Conservation (phyloP, 2,888 invertebrate species). For the Buathra laborator region DNA sequence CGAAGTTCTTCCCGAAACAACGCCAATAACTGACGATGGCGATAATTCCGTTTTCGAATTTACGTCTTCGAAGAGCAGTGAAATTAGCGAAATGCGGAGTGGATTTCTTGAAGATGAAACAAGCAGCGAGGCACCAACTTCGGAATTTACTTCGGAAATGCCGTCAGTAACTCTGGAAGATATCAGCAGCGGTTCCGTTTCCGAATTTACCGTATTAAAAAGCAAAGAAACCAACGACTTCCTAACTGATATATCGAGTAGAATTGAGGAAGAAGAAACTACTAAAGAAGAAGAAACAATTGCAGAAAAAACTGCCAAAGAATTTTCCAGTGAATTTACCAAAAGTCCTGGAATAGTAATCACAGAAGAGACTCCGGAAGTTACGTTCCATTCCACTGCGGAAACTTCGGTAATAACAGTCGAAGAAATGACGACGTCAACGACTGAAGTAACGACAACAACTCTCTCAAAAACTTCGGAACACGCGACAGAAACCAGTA, state of each 20-base stretch:
- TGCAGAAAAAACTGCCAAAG: background rate
- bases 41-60: background rate
- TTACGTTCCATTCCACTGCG: background rate
- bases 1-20: background rate
- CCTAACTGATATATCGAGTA: background rate
- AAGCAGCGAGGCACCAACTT: background rate
- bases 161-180: too few relatives aligned
- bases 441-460: conserved; percentile 2
- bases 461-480: background rate
- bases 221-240: too few relatives aligned
- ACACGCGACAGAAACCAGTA: background rate
- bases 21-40: background rate
- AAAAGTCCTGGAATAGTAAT: background rate
- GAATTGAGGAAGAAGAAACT: background rate
- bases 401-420: conserved; percentile 8
- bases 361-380: conserved; percentile 4
- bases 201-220: too few relatives aligned
- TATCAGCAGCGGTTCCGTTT: too few relatives aligned
- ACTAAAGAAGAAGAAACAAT: background rate
- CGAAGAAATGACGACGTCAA: background rate
- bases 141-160: too few relatives aligned
- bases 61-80: background rate
- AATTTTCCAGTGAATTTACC: background rate
- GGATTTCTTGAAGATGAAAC: background rate
- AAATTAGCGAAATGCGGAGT: background rate